Evolutionary conservation across 2,797 vertebrate genomes (phyloP).

Genomic region (Manis javanica): DNA sequence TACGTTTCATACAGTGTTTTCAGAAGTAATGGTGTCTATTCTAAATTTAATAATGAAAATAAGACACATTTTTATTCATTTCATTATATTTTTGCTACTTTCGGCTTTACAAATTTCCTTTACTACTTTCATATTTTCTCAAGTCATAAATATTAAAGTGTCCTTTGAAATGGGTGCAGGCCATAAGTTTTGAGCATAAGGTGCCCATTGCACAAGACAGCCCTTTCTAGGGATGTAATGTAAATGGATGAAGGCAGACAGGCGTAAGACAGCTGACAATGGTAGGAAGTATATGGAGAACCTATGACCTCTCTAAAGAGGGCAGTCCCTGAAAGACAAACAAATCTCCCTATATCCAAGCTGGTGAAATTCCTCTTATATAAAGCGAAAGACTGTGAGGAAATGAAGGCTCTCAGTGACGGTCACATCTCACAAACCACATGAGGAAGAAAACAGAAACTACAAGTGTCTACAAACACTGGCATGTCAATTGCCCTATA

Average conservation of each 20-base stretch:
- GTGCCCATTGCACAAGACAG: not conserved
- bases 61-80: not conserved
- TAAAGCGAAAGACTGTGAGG: not conserved
- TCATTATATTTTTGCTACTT: not conserved
- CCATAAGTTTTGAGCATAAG: not conserved
- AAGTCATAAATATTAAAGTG: not conserved
- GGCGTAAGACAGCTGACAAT: not conserved
- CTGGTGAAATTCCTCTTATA: not conserved
- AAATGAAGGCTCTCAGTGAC: not conserved
- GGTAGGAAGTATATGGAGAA: not conserved
- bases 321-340: not conserved
- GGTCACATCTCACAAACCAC: not conserved
- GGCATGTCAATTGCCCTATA: not conserved
- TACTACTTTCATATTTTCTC: not conserved
- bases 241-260: not conserved
- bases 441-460: not conserved
- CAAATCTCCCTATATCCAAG: not conserved
- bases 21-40: not conserved
- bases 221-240: not conserved
- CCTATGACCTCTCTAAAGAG: not conserved
- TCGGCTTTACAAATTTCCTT: not conserved
- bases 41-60: not conserved
- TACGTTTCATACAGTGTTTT: not conserved
- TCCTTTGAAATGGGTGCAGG: not conserved
- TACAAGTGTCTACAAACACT: not conserved